phyloP scores from a whole-genome alignment of 2,888 invertebrate species.

The Hypena proboscidalis region DNA sequence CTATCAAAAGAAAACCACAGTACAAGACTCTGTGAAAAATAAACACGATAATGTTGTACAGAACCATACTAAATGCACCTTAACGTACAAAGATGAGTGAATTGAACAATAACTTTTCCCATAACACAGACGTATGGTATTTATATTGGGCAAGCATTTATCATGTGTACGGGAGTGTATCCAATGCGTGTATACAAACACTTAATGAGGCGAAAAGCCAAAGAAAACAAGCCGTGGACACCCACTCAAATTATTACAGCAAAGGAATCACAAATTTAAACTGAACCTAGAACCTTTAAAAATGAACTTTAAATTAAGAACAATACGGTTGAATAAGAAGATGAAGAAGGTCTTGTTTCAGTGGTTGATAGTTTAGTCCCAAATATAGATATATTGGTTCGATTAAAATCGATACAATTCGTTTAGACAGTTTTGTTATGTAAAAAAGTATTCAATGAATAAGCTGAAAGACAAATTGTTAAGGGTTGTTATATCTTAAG shows the following conservation, averaged over 20 bases:
- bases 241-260: conserved; percentile 66
- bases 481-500: too few relatives aligned
- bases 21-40: too few relatives aligned
- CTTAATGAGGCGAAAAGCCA: conserved; percentile 77
- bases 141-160: conserved; percentile 72
- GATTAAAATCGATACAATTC: conserved; percentile 22
- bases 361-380: conserved; percentile 13
- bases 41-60: too few relatives aligned
- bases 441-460: conserved; percentile 8
- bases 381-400: conserved; percentile 23
- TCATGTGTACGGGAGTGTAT: conserved; percentile 59
- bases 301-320: conserved; percentile 1
- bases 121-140: conserved; percentile 56
- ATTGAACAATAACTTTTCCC: conserved; percentile 64
- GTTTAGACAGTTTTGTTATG: conserved; percentile 9
- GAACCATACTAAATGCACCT: conserved; percentile 7
- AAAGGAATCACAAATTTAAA: conserved; percentile 26
- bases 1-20: too few relatives aligned
- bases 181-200: conserved; percentile 74
- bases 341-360: background rate
- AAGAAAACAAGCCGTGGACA: conserved; percentile 68
- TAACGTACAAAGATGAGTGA: conserved; percentile 40
- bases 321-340: background rate
- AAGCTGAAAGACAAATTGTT: too few relatives aligned
- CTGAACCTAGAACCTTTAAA: background rate